Evolutionary conservation across 2,888 invertebrate genomes (phyloP), one percentile per base, ranked within the genome.

Genomic region (Polydesmus complanatus): DNA sequence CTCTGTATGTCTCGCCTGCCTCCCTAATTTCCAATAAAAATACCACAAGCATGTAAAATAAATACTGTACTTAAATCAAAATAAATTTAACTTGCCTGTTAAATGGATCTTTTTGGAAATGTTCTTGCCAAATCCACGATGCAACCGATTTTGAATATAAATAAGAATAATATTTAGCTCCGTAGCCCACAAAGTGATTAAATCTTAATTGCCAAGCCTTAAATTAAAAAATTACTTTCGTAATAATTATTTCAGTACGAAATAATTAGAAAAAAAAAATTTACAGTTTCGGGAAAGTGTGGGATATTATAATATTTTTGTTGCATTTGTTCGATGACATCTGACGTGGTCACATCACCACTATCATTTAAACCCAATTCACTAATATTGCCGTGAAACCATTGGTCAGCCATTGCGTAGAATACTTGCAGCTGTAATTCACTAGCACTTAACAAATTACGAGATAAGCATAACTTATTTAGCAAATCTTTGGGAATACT

Each of bases 81-180:
- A 21, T 3, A 19, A 14, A 22, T 47, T 2, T 52, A 8, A 58
- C 25, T 37, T 54, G 54, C 58, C 50, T 54, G 55, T 62, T 80
- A 56, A 92, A 82, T 0, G 93, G 93, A 71, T 88, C 83, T 0
- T 74, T 71, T 69, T 83, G 80, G 71, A 97, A 95, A 72, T 87
- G 84, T 22, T 81, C 81, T 71, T 88, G 85, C 96, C 96, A 97
- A 65, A 94, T 89, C 78, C 86, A 85, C 61, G 91, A 88, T 0
- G 96, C 94, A 56, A 95, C 83, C 8, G 94, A 91, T 69, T 90
- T 82, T 0, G 97, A 96, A 70, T 96, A 87, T 65, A 98, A 78
- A 77, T 99, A 99, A 0, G 97, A 88, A 74, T 97, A 98, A 77
- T 98, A 98, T 75, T 95, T 96, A 0, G 96, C 96, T 49, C 98